phyloP scores from a whole-genome alignment of 2,888 invertebrate species.

The Alsophila aescularia region DNA sequence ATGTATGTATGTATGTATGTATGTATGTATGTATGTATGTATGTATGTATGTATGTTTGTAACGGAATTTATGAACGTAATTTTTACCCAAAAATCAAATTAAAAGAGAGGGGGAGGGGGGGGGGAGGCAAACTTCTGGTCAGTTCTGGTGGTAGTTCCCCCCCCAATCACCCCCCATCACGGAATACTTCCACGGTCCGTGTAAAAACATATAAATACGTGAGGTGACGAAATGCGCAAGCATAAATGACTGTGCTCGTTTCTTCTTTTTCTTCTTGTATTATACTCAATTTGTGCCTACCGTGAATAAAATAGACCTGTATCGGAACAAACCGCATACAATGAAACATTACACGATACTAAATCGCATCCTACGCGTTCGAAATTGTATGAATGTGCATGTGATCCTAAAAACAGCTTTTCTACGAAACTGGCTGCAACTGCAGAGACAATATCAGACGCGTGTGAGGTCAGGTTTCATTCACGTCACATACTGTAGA shows the following conservation, averaged over 20 bases:
- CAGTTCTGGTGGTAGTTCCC: no score
- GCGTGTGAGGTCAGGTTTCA: slow-evolving; percentile 50
- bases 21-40: no score
- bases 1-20: no score
- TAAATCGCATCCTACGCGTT: slow-evolving; percentile 61
- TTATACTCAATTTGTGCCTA: slow-evolving; percentile 53
- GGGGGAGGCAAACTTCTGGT: no score
- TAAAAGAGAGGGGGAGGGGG: no score
- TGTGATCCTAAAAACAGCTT: slow-evolving; percentile 58
- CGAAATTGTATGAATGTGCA: slow-evolving; percentile 50
- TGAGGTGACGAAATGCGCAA: slow-evolving; percentile 5
- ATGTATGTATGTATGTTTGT: no score
- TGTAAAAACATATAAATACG: background rate
- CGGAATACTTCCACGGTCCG: background rate
- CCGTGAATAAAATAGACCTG: slow-evolving; percentile 57
- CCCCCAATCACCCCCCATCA: no score
- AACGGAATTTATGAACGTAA: no score
- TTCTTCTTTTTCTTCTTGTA: slow-evolving; percentile 29
- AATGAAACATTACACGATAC: slow-evolving; percentile 61
- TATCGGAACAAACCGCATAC: slow-evolving; percentile 54
- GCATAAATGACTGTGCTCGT: slow-evolving; percentile 17
- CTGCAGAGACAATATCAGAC: slow-evolving; percentile 55
- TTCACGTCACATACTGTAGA: slow-evolving; percentile 38
- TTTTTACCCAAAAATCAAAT: no score
- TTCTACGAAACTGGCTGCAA: slow-evolving; percentile 60